phyloP scores from a whole-genome alignment of 1,140 invertebrate species.

The Antheraea pernyi region DNA sequence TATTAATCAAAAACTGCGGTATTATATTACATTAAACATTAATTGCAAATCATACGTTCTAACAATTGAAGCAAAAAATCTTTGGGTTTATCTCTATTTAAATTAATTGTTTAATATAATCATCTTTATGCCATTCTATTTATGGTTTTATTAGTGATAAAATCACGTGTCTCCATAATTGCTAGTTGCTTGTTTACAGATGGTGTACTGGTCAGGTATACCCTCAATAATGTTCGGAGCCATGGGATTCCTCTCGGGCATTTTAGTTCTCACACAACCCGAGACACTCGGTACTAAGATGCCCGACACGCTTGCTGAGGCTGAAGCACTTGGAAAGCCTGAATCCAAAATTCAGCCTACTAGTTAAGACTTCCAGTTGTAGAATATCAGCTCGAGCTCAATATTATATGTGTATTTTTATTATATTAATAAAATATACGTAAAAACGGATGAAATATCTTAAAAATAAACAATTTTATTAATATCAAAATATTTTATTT shows the following conservation, averaged over 20 bases:
- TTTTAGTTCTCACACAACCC: constrained; percentile 83
- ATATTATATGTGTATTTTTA: not conserved
- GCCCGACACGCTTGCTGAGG: constrained; percentile 85
- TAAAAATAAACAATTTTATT: not conserved
- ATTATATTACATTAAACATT: too few species aligned
- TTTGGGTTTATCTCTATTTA: too few species aligned
- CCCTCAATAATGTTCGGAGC: constrained; percentile 84
- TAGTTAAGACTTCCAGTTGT: not conserved
- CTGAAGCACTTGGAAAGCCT: constrained; percentile 78
- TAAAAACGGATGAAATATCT: not conserved
- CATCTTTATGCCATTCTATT: too few species aligned
- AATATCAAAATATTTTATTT: too few species aligned
- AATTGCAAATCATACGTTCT: too few species aligned
- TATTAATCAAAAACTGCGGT: too few species aligned
- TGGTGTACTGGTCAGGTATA: constrained; percentile 65
- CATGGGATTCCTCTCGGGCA: constrained; percentile 80
- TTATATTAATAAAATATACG: constrained; percentile 10
- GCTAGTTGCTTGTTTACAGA: constrained; percentile 29
- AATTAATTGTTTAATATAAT: too few species aligned
- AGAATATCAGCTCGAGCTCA: not conserved
- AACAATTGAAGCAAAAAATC: too few species aligned
- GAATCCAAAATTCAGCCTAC: constrained; percentile 19
- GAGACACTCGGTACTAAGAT: constrained; percentile 84
- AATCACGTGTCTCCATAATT: too few species aligned
- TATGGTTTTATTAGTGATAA: too few species aligned